Evolutionary conservation across 2,113 vertebrate species (phyloP), one percentile per base, ranked within the genome.

Genomic region (Phaetusa simplex): DNA sequence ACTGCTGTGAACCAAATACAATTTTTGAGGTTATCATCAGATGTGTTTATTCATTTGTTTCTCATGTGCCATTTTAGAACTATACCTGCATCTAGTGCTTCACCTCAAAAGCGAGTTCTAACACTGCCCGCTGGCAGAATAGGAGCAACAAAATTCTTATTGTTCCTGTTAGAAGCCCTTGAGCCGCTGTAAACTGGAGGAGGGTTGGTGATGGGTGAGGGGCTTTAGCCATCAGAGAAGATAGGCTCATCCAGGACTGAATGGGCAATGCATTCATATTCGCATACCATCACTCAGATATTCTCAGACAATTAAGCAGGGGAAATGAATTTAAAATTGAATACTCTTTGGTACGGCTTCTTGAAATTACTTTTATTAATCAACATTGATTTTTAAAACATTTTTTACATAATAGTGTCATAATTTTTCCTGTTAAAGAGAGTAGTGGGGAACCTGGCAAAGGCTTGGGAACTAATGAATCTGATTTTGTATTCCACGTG

Each of bases 331-430:
- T 95, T 95, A 82, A 92, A 97, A 97, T 81, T 50, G 92, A 97
- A 94, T 91, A 73, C 43, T 95, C 29, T 59, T 83, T 38, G 56
- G 70, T 77, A 72, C 3, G 7, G 87, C 38, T 95, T 96, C 81
- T 87, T 88, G 85, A 97, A 97, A 97, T 96, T 91, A 77, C 91
- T 96, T 97, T 97, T 96, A 97, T 97, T 97, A 96, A 97, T 97
- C 94, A 97, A 93, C 83, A 96, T 30, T 86, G 92, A 83, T 95
- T 94, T 96, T 93, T 65, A 58, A 77, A 93, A 50, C 65, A 88
- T 61, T 95, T 97, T 93, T 95, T 90, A 78, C 38, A 36, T 80
- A 94, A 91, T 77, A 69, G 50, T 81, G 73, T 84, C 43, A 52
- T 96, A 87, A 53, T 79, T 94, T 97, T 84, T 92, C 34, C 53